Percentiles rank a stretch among this genome's conserved stretches.
These are phyloP conservation scores for Drosophila pandora DNA, from an alignment of 1,140 invertebrate species.

Conservation along the genomic window DNA sequence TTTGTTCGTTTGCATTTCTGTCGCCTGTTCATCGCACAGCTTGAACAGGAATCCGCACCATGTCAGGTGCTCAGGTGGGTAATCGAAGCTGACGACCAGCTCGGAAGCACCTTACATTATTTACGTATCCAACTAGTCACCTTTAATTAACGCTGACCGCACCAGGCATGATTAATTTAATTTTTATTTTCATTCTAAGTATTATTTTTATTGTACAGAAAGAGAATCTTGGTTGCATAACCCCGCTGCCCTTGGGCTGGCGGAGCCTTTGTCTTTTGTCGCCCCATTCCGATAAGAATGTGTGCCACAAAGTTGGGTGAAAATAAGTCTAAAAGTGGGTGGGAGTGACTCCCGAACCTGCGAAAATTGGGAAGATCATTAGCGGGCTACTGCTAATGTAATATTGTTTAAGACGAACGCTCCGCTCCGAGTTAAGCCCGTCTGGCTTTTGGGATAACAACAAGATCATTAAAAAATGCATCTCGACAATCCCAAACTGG, in stretches of 20 bases:
- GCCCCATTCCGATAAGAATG: too few species aligned
- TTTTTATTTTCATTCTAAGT: conserved; percentile 8
- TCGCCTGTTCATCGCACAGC: conserved; percentile 28
- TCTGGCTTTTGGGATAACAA: conserved; percentile 9
- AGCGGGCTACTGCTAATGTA: conserved; percentile 57
- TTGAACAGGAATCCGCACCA: conserved; percentile 41
- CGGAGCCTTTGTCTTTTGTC: not conserved
- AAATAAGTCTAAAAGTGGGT: too few species aligned
- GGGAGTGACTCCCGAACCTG: not conserved
- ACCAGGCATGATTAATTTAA: conserved; percentile 34
- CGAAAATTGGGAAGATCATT: conserved; percentile 54
- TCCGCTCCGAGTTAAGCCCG: conserved; percentile 4
- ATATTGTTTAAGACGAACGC: conserved; percentile 37
- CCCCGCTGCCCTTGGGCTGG: not conserved
- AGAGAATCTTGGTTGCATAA: conserved; percentile 18
- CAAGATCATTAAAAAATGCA: conserved; percentile 27
- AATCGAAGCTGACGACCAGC: conserved; percentile 43
- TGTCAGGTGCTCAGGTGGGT: conserved; percentile 77
- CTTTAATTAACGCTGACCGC: conserved; percentile 15
- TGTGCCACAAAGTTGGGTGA: too few species aligned
- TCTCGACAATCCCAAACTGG: conserved; percentile 31
- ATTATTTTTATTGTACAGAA: conserved; percentile 1
- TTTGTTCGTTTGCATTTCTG: conserved; percentile 25
- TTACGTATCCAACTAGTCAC: conserved; percentile 35
- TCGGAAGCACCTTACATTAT: conserved; percentile 19